Evolutionary conservation across 2,113 vertebrate genomes (phyloP), one percentile per base, ranked within the genome.

Genomic region (Centropristis striata): DNA sequence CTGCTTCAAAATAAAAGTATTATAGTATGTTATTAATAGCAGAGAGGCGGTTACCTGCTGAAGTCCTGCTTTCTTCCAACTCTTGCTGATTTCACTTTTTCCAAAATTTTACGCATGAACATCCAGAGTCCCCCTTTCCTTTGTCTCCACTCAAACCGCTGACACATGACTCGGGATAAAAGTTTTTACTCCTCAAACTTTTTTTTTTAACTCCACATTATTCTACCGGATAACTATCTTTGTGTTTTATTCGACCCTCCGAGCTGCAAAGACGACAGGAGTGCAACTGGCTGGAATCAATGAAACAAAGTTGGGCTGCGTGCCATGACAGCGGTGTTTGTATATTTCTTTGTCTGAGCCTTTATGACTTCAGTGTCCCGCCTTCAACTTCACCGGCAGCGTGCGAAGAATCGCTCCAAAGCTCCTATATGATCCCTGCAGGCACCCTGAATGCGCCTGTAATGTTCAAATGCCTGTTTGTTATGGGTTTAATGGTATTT

Each of bases 321-420:
- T 69, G 68, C 75, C 81, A 75, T 53, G 47, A 42, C 64, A 58
- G 80, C 65, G 27, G 71, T 71, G 73, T 91, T 90, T 85, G 78
- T 78, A 12, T 81, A 61, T 41, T 71, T 80, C 86, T 91, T 75
- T 69, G 69, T 84, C 90, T 86, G 46, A 89, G 89, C 90, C 88
- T 81, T 81, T 25, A 44, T 58, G 77, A 75, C 60, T 82, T 69
- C 10, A 32, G 66, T 63, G 78, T 87, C 78, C 82, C 66, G 76
- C 74, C 81, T 88, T 81, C 76, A 81, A 74, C 76, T 80, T 76
- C 67, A 74, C 55, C 41, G 32, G 21, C 69, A 80, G 54, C 44
- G 28, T 77, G 71, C 25, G 28, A 63, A 41, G 53, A 42, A 50
- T 60, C 58, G 18, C 73, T 4, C 21, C 32, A 66, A 47, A 58